phyloP scores from a whole-genome alignment of 2,797 vertebrate species.

The Carapus acus region DNA sequence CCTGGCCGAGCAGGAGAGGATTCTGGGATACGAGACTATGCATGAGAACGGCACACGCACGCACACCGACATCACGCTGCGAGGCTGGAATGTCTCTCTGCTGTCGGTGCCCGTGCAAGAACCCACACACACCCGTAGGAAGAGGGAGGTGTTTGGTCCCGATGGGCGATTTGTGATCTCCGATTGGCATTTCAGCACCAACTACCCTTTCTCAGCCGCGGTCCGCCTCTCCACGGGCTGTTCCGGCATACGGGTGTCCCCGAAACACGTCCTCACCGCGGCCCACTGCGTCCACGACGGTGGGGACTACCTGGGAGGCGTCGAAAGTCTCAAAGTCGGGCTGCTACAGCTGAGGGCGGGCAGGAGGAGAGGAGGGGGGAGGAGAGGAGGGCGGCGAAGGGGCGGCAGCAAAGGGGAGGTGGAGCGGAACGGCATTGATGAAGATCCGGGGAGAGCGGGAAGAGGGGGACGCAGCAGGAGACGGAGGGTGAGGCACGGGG shows the following conservation, averaged over 20 bases:
- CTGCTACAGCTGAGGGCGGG: constrained; percentile 75
- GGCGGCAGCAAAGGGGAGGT: constrained; percentile 19
- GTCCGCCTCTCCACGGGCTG: constrained; percentile 89
- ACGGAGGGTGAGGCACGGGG: neutral
- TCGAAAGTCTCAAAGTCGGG: constrained; percentile 78
- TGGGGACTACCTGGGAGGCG: constrained; percentile 76
- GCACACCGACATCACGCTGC: constrained; percentile 75
- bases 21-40: constrained; percentile 85
- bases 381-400: constrained; percentile 32
- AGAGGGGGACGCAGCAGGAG: constrained; percentile 11
- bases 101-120: too few species aligned
- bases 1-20: constrained; percentile 73
- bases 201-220: constrained; percentile 83
- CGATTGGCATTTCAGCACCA: constrained; percentile 80
- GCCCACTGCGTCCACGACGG: constrained; percentile 91
- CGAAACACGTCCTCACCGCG: constrained; percentile 84
- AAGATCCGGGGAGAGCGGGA: constrained; percentile 5
- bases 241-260: constrained; percentile 83
- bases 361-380: constrained; percentile 38
- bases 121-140: constrained; percentile 40
- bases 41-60: constrained; percentile 83
- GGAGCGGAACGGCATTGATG: constrained; percentile 14
- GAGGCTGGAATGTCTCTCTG: constrained; percentile 49
- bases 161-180: constrained; percentile 90
- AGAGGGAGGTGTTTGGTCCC: constrained; percentile 83